Base-by-base conservation (phyloP, 2,797 vertebrate species). In the Silurus lanzhouensis region DNA sequence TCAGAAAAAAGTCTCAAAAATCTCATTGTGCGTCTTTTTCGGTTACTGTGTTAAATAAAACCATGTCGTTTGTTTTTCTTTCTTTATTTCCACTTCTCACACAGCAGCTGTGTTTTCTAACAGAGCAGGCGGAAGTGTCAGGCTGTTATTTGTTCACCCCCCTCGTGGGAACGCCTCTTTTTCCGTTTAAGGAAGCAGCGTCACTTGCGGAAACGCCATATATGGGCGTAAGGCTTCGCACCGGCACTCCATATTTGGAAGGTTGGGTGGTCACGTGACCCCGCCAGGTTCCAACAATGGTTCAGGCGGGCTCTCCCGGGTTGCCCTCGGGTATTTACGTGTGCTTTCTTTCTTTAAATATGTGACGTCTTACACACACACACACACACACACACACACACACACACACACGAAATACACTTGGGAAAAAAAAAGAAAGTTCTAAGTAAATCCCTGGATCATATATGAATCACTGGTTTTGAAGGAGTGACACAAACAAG, bases 221-320 rank as follows among this genome's bases (percentile, higher is more conserved):
- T 94, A 88, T 92, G 92, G 92, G 0, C 48, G 0, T 7, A 12
- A 68, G 22, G 31, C 31, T 58, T 57, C 27, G 6, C 3, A 48
- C 92, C 91, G 93, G 66, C 83, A 88, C 72, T 90, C 94, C 93
- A 90, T 66, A 94, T 94, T 92, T 92, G 93, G 84, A 93, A 31
- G 86, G 87, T 57, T 91, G 92, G 94, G 90, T 90, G 80, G 60
- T 60, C 25, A 19, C 74, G 63, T 79, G 68, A 63, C 9, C 67
- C 6, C 2, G 68, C 58, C 76, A 81, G 52, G 92, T 92, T 93
- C 93, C 93, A 85, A 84, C 31, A 84, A 89, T 90, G 93, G 92
- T 91, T 46, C 89, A 92, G 92, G 91, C 91, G 1, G 80, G 31
- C 31, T 90, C 46, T 81, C 63, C 68, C 80, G 90, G 93, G 92